Evolutionary conservation across 1,140 invertebrate species (phyloP).

Genomic region (Trypoxylus dichotomus): DNA sequence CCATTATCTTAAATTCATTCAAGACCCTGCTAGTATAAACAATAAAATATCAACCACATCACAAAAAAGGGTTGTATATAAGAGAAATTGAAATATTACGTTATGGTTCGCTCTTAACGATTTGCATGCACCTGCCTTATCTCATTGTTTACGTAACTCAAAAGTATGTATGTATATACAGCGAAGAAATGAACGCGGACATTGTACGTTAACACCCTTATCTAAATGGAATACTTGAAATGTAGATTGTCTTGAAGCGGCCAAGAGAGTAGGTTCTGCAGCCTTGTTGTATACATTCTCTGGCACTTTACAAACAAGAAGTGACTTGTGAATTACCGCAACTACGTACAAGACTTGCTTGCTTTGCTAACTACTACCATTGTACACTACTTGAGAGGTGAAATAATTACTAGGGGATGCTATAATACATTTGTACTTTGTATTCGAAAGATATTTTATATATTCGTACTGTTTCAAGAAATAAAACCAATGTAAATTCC

Average conservation of each 20-base stretch:
- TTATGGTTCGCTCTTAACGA: neutral
- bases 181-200: neutral
- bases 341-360: neutral
- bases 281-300: neutral
- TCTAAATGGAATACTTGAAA: neutral
- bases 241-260: neutral
- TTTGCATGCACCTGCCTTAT: neutral
- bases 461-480: too few relatives aligned
- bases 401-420: too few relatives aligned
- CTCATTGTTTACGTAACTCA: neutral
- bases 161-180: neutral
- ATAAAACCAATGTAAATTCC: too few relatives aligned
- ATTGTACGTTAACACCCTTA: neutral
- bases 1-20: too few relatives aligned
- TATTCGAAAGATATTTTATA: too few relatives aligned
- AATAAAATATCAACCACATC: too few relatives aligned
- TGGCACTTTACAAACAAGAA: neutral
- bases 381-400: too few relatives aligned
- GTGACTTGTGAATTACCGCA: neutral
- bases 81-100: too few relatives aligned
- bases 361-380: neutral
- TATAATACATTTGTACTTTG: too few relatives aligned
- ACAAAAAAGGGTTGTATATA: too few relatives aligned
- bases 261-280: neutral
- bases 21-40: too few relatives aligned